phyloP scores from a whole-genome alignment of 2,113 vertebrate species.

The Charina bottae region DNA sequence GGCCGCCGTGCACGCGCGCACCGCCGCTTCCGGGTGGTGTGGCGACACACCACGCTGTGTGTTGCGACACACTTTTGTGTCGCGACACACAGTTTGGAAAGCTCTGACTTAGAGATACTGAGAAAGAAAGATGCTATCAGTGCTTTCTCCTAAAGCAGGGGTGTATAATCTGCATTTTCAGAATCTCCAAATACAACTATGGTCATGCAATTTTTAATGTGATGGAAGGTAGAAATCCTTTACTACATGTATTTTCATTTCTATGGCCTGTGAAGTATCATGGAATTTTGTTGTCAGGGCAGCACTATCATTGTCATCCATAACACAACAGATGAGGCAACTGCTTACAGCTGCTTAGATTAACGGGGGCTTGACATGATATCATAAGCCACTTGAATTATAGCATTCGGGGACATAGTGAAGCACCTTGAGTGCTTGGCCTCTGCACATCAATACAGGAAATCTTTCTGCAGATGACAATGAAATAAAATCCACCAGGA shows the following conservation, averaged over 20 bases:
- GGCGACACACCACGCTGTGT: too few species aligned
- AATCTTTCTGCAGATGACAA: neutral
- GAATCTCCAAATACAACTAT: neutral
- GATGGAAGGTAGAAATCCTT: neutral
- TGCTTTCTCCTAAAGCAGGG: neutral
- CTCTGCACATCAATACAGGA: neutral
- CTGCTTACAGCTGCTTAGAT: neutral
- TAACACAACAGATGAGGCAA: neutral
- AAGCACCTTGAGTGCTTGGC: neutral
- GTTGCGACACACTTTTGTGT: too few species aligned
- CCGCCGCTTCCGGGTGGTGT: too few species aligned
- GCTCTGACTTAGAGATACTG: neutral
- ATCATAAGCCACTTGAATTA: neutral
- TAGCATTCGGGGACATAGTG: neutral
- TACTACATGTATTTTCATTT: neutral
- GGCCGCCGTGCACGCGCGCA: too few species aligned
- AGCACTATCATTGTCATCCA: neutral
- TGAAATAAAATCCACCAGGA: neutral
- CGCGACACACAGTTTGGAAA: too few species aligned
- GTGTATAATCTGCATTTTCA: neutral
- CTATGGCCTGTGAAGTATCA: neutral
- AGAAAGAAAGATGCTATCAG: neutral
- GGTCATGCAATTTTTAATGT: neutral
- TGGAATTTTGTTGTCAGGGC: neutral
- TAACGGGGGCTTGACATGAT: neutral